These are phyloP conservation scores for Ardeotis arabs DNA, from an alignment of 2,113 vertebrate genomes.

Conservation along the genomic window DNA sequence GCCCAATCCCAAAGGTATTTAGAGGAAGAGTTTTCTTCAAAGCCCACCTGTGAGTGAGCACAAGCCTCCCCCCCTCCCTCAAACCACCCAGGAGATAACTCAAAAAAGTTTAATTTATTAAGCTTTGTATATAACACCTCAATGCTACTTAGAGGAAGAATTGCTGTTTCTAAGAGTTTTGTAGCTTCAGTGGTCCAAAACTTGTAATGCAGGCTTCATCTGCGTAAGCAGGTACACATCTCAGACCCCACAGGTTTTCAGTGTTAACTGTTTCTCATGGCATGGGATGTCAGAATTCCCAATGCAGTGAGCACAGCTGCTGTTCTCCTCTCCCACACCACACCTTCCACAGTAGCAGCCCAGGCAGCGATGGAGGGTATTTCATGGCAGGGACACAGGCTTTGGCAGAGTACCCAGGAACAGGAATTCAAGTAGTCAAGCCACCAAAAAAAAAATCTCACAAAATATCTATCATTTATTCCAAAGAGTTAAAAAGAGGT, in stretches of 20 bases:
- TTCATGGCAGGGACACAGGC: rapidly evolving
- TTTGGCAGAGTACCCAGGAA: neutral
- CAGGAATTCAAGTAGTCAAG: neutral
- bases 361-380: rapidly evolving
- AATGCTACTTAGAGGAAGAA: neutral
- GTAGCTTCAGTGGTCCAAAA: neutral
- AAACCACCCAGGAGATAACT: neutral
- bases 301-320: neutral
- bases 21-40: neutral
- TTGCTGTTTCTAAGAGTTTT: neutral
- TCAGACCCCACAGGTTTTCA: neutral
- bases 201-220: neutral
- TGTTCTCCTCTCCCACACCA: too few relatives aligned
- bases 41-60: neutral
- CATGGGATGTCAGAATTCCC: too few relatives aligned
- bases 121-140: neutral
- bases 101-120: neutral
- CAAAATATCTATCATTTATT: neutral
- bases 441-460: neutral
- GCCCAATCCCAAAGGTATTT: neutral
- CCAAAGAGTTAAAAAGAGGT: neutral
- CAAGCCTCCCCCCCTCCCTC: neutral
- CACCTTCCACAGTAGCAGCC: rapidly evolving
- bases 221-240: neutral
- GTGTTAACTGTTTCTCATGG: neutral